Evolutionary conservation across 30 jellyfish, hydroid and myxozoan genomes (phyloP).

Genomic region (Turritopsis rubra): DNA sequence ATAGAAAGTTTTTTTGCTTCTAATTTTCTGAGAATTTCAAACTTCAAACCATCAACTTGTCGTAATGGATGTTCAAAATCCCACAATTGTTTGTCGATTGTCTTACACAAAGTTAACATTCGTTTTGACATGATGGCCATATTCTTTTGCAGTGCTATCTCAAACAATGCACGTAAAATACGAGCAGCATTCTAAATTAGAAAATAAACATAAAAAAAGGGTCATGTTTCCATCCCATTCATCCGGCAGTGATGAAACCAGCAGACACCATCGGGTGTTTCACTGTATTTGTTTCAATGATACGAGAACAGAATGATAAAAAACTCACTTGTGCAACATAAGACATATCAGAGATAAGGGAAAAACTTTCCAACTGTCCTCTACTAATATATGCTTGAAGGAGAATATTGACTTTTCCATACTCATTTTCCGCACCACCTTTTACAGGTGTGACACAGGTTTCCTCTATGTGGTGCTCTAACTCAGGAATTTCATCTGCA

Average conservation of each 20-base stretch:
- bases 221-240: too few relatives aligned
- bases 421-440: slow-evolving; percentile 83
- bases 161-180: slow-evolving; percentile 80
- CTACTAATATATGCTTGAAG: slow-evolving; percentile 77
- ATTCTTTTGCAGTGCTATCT: slow-evolving; percentile 66
- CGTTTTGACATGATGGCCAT: slow-evolving; percentile 90
- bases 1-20: slow-evolving; percentile 63
- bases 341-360: slow-evolving; percentile 87
- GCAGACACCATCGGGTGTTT: too few relatives aligned
- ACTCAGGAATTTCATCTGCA: slow-evolving; percentile 91
- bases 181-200: slow-evolving; percentile 75
- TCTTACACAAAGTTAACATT: slow-evolving; percentile 66
- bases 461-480: slow-evolving; percentile 53
- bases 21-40: slow-evolving; percentile 65
- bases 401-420: slow-evolving; percentile 81
- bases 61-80: slow-evolving; percentile 91
- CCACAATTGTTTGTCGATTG: slow-evolving; percentile 86
- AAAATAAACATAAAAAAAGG: too few relatives aligned
- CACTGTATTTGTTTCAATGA: too few relatives aligned
- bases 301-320: background rate
- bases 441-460: slow-evolving; percentile 69
- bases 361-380: slow-evolving; percentile 67
- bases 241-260: too few relatives aligned
- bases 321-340: slow-evolving; percentile 84
- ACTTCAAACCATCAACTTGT: slow-evolving; percentile 74